A percentile compares a stretch with the other conserved stretches of the same genome.
Conservation (phyloP, 1,140 invertebrate species). For the Chrysomallon squamiferum region DNA sequence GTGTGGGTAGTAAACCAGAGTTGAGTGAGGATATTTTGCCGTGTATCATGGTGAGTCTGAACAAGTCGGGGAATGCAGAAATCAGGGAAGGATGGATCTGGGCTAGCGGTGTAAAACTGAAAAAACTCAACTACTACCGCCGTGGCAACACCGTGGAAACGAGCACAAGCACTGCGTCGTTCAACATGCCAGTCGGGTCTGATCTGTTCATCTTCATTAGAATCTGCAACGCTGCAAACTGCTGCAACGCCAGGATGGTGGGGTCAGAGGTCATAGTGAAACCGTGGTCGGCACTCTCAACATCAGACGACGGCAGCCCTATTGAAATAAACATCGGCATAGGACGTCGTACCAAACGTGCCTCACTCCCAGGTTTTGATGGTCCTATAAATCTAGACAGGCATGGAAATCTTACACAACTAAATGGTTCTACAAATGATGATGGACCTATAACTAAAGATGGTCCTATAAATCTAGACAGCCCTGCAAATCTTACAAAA, state of each 20-base stretch:
- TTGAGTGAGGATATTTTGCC: slow-evolving; percentile 27
- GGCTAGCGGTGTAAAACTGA: slow-evolving; percentile 11
- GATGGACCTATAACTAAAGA: not conserved
- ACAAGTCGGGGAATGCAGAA: slow-evolving; percentile 11
- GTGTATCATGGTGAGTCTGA: slow-evolving; percentile 22
- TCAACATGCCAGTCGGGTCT: slow-evolving; percentile 16
- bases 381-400: not conserved
- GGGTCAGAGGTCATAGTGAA: slow-evolving; percentile 11
- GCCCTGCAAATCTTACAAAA: too few species aligned
- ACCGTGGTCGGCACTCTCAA: slow-evolving; percentile 5
- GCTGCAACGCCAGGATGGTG: slow-evolving; percentile 11
- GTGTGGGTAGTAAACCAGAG: slow-evolving; percentile 16
- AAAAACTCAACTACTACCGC: slow-evolving; percentile 6
- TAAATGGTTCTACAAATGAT: not conserved
- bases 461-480: too few species aligned
- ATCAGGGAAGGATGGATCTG: slow-evolving; percentile 18
- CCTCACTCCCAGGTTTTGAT: too few species aligned
- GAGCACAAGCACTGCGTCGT: not conserved
- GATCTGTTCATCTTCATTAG: slow-evolving; percentile 15
- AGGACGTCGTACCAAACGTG: too few species aligned
- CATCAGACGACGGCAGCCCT: slow-evolving; percentile 8
- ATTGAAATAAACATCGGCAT: not conserved
- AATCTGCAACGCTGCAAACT: slow-evolving; percentile 25
- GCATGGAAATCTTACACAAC: not conserved
- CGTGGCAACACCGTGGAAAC: not conserved